Base-by-base conservation (phyloP, 2,797 vertebrate genomes). In the Gorsachius magnificus region DNA sequence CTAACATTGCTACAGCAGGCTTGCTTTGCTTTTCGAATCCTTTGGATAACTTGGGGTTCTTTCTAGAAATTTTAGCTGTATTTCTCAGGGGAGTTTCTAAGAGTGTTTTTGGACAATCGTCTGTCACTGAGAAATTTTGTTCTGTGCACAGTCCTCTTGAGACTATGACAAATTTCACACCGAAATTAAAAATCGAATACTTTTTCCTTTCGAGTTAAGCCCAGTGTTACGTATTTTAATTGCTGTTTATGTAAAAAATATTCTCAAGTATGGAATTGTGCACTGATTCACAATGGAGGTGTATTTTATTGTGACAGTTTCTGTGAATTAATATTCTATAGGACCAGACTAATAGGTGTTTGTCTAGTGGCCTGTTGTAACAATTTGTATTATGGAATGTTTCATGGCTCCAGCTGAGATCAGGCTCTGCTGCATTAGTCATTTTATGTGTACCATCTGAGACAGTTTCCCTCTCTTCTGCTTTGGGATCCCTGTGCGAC, bases 11-110 rank as follows among this genome's bases (percentile, higher is more conserved):
- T 89, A 61, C 50, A 92, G 78, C 56, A 81, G 87, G 75, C 51
- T 76, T 93, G 69, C 79, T 95, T 95, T 83, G 41, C 77, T 93
- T 96, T 94, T 92, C 87, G 87, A 88, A 83, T 87, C 61, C 53
- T 85, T 92, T 75, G 71, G 86, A 81, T 81, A 91, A 85, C 61
- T 91, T 76, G 14, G 31, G 46, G 22, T 83, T 89, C 89, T 92
- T 83, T 92, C 81, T 92, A 66, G 89, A 93, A 86, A 95, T 96
- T 83, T 85, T 89, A 46, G 81, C 90, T 50, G 4, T 79, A 72
- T 93, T 92, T 95, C 89, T 88, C 87, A 57, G 16, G 43, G 48
- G 58, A 4, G 22, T 87, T 93, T 83, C 76, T 36, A 38, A 28
- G 43, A 72, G 29, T 63, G 54, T 11, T 90, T 94, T 87, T 65